Percentiles rank a stretch among this genome's conserved stretches.
Evolutionary conservation across 2,113 vertebrate genomes (phyloP).

Genomic region (Ochotona princeps): DNA sequence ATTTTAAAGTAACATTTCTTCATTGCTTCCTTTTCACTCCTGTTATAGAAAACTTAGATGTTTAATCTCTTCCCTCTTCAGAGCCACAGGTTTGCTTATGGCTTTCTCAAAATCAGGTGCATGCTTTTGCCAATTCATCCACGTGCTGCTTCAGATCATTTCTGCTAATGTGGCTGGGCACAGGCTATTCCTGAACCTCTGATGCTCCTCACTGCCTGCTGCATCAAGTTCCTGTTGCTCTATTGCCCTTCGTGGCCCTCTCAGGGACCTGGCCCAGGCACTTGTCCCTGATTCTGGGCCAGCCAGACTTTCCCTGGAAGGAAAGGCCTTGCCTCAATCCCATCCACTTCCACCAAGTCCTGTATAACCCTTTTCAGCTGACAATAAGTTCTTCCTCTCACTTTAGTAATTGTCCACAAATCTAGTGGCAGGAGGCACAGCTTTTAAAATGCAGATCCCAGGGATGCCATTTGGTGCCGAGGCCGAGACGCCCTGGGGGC

Average conservation of each 20-base stretch:
- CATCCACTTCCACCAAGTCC: neutral
- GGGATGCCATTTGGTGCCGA: too few relatives aligned
- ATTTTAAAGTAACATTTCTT: constrained; percentile 24
- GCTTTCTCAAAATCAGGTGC: neutral
- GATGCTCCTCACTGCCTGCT: neutral
- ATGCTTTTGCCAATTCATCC: neutral
- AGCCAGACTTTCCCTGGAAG: neutral
- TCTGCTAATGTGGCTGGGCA: neutral
- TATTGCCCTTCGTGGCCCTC: neutral
- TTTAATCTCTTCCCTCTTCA: neutral
- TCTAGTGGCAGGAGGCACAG: neutral
- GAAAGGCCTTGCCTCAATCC: neutral
- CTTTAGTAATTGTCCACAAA: neutral
- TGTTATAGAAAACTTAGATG: neutral
- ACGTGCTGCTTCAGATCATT: neutral
- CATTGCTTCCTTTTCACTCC: neutral
- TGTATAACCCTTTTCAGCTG: neutral
- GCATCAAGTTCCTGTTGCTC: neutral
- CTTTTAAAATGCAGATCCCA: neutral
- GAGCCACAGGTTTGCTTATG: neutral
- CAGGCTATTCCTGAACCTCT: neutral
- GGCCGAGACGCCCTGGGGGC: too few relatives aligned
- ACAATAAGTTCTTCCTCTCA: neutral
- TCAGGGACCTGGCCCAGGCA: neutral
- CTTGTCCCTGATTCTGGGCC: neutral